Evolutionary conservation across 2,797 vertebrate genomes (phyloP).

Genomic region (Mallotus villosus): DNA sequence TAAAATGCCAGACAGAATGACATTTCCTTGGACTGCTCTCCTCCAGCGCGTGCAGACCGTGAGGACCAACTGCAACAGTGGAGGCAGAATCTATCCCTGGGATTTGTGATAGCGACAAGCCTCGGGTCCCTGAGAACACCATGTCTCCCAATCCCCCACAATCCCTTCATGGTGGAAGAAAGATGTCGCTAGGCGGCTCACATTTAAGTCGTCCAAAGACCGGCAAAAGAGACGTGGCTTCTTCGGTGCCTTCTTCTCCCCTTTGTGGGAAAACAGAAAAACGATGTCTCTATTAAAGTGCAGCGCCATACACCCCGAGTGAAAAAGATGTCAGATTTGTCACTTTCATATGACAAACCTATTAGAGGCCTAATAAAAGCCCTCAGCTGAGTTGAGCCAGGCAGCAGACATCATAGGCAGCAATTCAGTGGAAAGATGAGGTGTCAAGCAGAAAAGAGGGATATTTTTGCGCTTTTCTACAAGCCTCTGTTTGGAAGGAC

Average conservation of each 20-base stretch:
- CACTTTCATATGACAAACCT: constrained; percentile 77
- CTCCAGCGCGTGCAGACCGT: constrained; percentile 17
- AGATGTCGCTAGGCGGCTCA: constrained; percentile 53
- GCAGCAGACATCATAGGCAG: constrained; percentile 60
- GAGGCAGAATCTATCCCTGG: constrained; percentile 41
- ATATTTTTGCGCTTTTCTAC: constrained; percentile 48
- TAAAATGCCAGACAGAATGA: constrained; percentile 38
- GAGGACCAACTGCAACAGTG: constrained; percentile 38
- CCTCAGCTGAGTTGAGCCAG: constrained; percentile 64
- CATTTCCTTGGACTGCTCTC: constrained; percentile 37
- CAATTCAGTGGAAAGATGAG: constrained; percentile 59
- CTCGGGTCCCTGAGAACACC: constrained; percentile 46
- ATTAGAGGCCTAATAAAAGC: constrained; percentile 73
- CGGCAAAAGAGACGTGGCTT: constrained; percentile 46
- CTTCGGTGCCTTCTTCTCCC: constrained; percentile 39
- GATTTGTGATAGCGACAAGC: constrained; percentile 54
- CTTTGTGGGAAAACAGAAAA: constrained; percentile 63
- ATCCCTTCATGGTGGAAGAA: constrained; percentile 61
- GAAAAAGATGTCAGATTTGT: constrained; percentile 75
- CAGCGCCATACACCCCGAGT: constrained; percentile 56
- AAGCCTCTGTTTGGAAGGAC: constrained; percentile 58
- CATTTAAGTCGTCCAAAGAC: constrained; percentile 53
- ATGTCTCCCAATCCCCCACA: constrained; percentile 52
- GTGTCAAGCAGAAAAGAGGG: constrained; percentile 53
- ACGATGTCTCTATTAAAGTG: constrained; percentile 69